Evolutionary conservation across 2,888 invertebrate genomes (phyloP).

Genomic region (Andrena bicolor): DNA sequence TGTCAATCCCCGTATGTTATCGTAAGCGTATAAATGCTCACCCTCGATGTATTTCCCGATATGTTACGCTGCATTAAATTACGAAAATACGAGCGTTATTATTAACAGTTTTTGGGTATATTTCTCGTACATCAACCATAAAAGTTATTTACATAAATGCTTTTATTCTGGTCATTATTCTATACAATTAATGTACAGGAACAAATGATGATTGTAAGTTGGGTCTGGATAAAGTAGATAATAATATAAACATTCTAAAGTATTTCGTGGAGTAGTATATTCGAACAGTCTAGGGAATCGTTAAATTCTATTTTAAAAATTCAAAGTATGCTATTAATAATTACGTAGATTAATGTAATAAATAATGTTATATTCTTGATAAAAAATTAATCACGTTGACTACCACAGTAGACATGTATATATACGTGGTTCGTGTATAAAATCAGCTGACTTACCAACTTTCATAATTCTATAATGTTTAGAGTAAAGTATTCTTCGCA

Average conservation of each 20-base stretch:
- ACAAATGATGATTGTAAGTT: too few species aligned
- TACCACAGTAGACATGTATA: neutral
- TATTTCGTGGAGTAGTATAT: neutral
- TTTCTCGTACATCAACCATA: neutral
- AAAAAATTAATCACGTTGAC: neutral
- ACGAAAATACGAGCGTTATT: neutral
- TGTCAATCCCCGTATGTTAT: constrained; percentile 11
- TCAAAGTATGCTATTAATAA: neutral
- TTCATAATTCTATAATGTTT: neutral
- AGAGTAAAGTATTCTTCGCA: neutral
- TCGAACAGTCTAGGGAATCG: neutral
- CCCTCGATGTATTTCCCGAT: neutral
- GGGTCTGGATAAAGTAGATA: neutral
- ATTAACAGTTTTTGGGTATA: neutral
- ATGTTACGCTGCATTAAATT: neutral
- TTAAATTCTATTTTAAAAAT: neutral
- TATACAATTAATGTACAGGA: neutral
- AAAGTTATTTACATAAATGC: neutral
- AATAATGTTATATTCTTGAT: neutral
- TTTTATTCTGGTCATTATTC: neutral
- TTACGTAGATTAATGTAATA: neutral
- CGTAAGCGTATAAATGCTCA: neutral
- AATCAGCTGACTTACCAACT: constrained; percentile 37
- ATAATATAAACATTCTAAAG: neutral
- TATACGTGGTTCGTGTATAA: too few species aligned